Percentiles rank a stretch among this genome's conserved stretches.
Evolutionary conservation across 2,113 vertebrate species (phyloP).

Genomic region (Nibea albiflora): DNA sequence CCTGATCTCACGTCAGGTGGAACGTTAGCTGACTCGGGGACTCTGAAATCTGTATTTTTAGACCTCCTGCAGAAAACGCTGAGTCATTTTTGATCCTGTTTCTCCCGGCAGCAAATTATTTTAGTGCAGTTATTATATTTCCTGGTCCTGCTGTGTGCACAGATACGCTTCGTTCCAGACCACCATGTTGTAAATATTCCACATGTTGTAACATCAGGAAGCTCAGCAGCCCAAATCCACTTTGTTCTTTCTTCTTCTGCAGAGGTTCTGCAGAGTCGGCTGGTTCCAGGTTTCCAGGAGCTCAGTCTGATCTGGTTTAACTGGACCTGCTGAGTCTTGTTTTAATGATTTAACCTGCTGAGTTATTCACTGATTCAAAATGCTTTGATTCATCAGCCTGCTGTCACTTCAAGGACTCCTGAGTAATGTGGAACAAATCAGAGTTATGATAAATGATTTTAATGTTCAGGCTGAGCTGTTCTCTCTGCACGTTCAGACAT

Average conservation of each 20-base stretch:
- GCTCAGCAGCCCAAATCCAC: not conserved
- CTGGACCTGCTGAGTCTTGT: not conserved
- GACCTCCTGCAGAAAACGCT: constrained; percentile 6
- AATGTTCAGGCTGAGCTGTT: too few species aligned
- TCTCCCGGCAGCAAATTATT: not conserved
- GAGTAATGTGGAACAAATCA: not conserved
- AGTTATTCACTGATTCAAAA: not conserved
- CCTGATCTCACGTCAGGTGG: too few species aligned
- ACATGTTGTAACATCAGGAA: too few species aligned
- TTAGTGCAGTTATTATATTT: not conserved
- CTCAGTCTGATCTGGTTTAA: not conserved
- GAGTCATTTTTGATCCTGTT: not conserved
- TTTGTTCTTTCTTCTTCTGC: too few species aligned
- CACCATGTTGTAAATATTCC: too few species aligned
- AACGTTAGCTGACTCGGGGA: too few species aligned
- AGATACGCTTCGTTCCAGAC: not conserved
- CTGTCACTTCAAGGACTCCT: not conserved
- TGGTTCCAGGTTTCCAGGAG: not conserved
- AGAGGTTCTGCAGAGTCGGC: too few species aligned
- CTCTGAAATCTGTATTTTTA: not conserved
- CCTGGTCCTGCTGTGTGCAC: not conserved
- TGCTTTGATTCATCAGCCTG: not conserved
- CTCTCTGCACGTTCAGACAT: too few species aligned
- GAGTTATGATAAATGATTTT: too few species aligned
- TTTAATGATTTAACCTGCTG: too few species aligned